phyloP scores from a whole-genome alignment of 2,113 vertebrate genomes.

The Pseudonaja textilis region DNA sequence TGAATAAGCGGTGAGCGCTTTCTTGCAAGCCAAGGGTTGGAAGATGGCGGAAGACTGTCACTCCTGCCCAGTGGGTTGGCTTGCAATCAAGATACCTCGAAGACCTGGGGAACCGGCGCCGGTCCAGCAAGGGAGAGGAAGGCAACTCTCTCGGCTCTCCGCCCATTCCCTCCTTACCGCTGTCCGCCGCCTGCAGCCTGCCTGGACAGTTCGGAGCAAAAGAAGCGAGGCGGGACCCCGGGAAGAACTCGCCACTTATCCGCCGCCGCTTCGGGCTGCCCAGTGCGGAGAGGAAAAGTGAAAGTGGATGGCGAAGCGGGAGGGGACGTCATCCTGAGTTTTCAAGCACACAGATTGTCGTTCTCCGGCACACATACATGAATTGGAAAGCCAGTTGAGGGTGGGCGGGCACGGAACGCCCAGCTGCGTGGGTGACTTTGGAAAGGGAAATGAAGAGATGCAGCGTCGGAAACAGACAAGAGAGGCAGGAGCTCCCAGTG shows the following conservation, averaged over 20 bases:
- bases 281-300: background rate
- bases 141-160: background rate
- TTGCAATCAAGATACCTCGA: background rate
- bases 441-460: background rate
- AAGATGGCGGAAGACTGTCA: background rate
- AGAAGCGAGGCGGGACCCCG: background rate
- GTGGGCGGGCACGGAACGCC: too few species aligned
- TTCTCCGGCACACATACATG: too few species aligned
- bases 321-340: background rate
- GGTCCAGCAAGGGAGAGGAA: background rate
- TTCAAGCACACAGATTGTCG: too few species aligned
- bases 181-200: background rate
- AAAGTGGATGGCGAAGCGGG: background rate
- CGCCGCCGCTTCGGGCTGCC: background rate
- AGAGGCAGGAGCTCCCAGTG: background rate
- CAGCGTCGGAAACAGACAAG: background rate
- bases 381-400: background rate
- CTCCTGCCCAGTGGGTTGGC: background rate
- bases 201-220: background rate
- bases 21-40: background rate
- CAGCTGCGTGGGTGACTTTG: background rate
- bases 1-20: background rate
- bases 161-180: background rate
- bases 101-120: background rate
- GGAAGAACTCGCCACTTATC: background rate